Evolutionary conservation across 2,797 vertebrate species (phyloP).

Genomic region (Novumbra hubbsi): DNA sequence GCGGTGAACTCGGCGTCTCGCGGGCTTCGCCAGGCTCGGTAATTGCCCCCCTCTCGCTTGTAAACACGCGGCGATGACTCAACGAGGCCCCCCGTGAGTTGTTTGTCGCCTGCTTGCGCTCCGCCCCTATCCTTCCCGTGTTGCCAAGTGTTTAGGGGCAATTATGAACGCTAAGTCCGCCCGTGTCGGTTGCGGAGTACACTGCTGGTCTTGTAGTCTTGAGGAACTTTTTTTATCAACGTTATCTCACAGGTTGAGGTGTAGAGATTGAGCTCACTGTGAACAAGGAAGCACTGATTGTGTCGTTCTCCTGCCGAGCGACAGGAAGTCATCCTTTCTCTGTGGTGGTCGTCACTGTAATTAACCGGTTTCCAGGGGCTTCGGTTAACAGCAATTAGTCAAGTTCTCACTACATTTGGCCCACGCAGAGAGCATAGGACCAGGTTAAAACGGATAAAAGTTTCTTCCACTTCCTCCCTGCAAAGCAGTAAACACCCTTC

Average conservation of each 20-base stretch:
- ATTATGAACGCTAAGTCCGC: slow-evolving; percentile 42
- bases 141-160: slow-evolving; percentile 42
- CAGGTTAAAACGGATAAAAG: too few species aligned
- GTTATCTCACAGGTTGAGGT: slow-evolving; percentile 10
- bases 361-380: slow-evolving; percentile 15
- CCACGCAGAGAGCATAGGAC: too few species aligned
- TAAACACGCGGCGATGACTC: slow-evolving; percentile 40
- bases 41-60: slow-evolving; percentile 43
- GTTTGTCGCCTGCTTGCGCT: slow-evolving; percentile 17
- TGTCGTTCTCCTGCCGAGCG: slow-evolving; percentile 20
- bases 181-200: slow-evolving; percentile 15
- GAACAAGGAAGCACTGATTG: slow-evolving; percentile 31
- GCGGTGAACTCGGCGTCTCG: slow-evolving; percentile 12
- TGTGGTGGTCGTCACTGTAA: slow-evolving; percentile 16
- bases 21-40: slow-evolving; percentile 26
- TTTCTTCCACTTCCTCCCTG: too few species aligned
- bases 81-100: slow-evolving; percentile 27
- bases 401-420: too few species aligned
- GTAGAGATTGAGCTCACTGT: slow-evolving; percentile 13
- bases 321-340: slow-evolving; percentile 29
- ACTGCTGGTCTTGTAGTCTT: not conserved
- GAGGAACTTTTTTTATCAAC: slow-evolving; percentile 26
- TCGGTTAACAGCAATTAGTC: too few species aligned
- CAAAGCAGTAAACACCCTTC: too few species aligned
- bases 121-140: too few species aligned